These are phyloP conservation scores for Colaptes auratus DNA, from an alignment of 2,113 vertebrate species.

Conservation along the genomic window DNA sequence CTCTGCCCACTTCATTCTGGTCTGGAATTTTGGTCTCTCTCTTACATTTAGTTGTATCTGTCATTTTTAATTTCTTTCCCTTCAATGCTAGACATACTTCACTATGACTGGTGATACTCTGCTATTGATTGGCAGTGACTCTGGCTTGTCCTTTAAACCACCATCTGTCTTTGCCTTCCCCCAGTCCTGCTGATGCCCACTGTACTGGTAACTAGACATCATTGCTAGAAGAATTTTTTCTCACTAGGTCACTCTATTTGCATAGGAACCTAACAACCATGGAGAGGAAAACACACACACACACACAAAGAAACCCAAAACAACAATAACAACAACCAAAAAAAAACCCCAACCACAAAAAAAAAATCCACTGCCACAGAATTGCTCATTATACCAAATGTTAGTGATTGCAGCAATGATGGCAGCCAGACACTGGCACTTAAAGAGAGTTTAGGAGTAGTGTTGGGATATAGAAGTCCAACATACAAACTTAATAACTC, in stretches of 20 bases:
- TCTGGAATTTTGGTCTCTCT: not conserved
- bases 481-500: not conserved
- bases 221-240: not conserved
- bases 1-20: not conserved
- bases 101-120: not conserved
- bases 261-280: not conserved
- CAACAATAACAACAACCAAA: too few species aligned
- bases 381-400: not conserved
- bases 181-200: not conserved
- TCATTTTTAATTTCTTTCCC: conserved; percentile 5
- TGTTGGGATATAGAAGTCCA: not conserved
- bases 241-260: not conserved
- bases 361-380: too few species aligned
- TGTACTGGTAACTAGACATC: not conserved
- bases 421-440: not conserved
- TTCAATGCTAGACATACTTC: not conserved
- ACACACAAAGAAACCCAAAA: too few species aligned
- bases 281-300: not conserved
- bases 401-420: not conserved
- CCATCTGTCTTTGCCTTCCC: conserved; percentile 47
- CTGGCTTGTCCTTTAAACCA: not conserved
- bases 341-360: too few species aligned
- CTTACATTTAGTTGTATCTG: not conserved
- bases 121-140: not conserved
- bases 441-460: not conserved